Evolutionary conservation across 2,113 vertebrate species (phyloP).

Genomic region (Eulemur macaco): DNA sequence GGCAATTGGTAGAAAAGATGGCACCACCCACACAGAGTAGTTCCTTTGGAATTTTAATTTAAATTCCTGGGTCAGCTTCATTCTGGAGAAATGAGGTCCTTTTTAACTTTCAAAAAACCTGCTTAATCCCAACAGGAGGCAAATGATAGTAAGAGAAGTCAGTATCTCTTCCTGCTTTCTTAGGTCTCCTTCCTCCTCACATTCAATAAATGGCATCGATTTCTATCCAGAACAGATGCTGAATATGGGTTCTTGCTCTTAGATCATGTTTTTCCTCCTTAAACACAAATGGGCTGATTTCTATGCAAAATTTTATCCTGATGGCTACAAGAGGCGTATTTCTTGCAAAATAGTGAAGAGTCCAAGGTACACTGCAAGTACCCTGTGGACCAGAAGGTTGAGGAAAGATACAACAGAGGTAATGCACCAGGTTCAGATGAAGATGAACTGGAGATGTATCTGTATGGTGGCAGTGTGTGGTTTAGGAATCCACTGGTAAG

Average conservation of each 20-base stretch:
- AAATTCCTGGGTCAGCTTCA: slow-evolving; percentile 11
- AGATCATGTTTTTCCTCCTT: not conserved
- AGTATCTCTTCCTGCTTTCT: not conserved
- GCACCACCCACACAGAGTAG: not conserved
- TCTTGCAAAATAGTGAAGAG: not conserved
- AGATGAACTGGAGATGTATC: not conserved
- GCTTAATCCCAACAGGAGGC: not conserved
- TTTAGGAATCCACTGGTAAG: not conserved
- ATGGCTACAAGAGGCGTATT: not conserved
- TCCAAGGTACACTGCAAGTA: not conserved
- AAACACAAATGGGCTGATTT: slow-evolving; percentile 31
- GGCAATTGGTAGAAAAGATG: slow-evolving; percentile 21
- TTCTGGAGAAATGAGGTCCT: not conserved
- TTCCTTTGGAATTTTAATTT: not conserved
- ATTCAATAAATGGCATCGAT: not conserved
- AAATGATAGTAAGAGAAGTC: not conserved
- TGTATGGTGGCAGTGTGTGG: not conserved
- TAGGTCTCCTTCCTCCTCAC: not conserved
- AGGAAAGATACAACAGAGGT: not conserved
- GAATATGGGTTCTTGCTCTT: not conserved
- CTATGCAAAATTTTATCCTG: not conserved
- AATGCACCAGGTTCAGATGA: not conserved
- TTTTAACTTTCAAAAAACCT: slow-evolving; percentile 31
- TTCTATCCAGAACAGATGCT: not conserved
- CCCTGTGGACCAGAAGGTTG: not conserved